These are phyloP conservation scores for Sturmia bella DNA, from an alignment of 2,888 invertebrate species.

Conservation along the genomic window DNA sequence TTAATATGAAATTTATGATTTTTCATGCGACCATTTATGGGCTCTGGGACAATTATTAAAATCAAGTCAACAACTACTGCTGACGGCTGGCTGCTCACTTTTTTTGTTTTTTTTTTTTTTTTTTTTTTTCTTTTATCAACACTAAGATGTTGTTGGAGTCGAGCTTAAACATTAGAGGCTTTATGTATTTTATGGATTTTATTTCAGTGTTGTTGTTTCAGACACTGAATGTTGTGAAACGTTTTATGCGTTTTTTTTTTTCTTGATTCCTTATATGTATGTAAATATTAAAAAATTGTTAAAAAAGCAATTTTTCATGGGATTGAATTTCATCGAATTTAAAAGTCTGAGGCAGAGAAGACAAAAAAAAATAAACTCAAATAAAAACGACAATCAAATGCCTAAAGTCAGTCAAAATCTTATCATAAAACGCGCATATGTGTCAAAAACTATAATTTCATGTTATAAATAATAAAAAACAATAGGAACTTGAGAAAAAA, in stretches of 20 bases:
- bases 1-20: constrained; percentile 65
- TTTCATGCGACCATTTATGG: constrained; percentile 46
- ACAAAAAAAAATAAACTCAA: constrained; percentile 5
- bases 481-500: neutral
- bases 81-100: constrained; percentile 48
- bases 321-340: constrained; percentile 50
- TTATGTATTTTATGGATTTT: neutral
- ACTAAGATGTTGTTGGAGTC: neutral
- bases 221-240: constrained; percentile 37
- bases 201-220: too few species aligned
- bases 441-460: constrained; percentile 68
- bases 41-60: constrained; percentile 51
- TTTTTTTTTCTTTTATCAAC: too few species aligned
- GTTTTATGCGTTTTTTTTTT: constrained; percentile 7
- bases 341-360: constrained; percentile 1
- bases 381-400: constrained; percentile 58
- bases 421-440: constrained; percentile 66
- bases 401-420: constrained; percentile 66
- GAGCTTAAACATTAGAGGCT: constrained; percentile 12
- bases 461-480: constrained; percentile 62
- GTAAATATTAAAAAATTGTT: constrained; percentile 11
- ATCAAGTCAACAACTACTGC: constrained; percentile 54
- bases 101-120: too few species aligned
- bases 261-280: too few species aligned
- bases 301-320: constrained; percentile 34